phyloP scores from a whole-genome alignment of 2,797 vertebrate genomes.

The Spheniscus humboldti region DNA sequence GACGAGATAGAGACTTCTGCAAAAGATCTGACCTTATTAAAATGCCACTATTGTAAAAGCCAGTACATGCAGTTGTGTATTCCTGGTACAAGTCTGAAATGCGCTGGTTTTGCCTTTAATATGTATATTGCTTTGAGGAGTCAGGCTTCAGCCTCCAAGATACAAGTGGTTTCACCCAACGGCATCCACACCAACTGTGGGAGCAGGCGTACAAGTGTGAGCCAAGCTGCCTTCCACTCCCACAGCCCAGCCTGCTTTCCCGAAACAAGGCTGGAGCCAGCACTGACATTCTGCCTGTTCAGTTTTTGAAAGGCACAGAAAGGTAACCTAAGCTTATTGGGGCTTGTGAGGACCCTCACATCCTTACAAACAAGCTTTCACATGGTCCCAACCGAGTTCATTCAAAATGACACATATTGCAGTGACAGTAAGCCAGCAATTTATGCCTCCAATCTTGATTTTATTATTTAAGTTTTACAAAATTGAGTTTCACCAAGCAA shows the following conservation, averaged over 20 bases:
- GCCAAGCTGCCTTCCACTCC: neutral
- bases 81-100: neutral
- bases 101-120: neutral
- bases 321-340: neutral
- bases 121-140: neutral
- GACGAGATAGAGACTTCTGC: neutral
- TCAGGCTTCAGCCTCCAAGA: neutral
- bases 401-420: neutral
- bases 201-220: neutral
- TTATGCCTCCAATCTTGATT: neutral
- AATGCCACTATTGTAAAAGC: neutral
- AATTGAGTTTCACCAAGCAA: neutral
- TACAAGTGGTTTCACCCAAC: neutral
- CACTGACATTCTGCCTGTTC: too few relatives aligned
- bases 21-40: neutral
- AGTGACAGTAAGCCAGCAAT: too few relatives aligned
- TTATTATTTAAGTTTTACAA: neutral
- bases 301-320: neutral
- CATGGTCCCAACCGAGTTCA: neutral
- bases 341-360: neutral
- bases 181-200: neutral
- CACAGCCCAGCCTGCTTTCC: neutral
- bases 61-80: too few relatives aligned
- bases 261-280: neutral
- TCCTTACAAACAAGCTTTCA: neutral